Base-by-base conservation (phyloP, 2,888 invertebrate species). In the Polydrusus cervinus region DNA sequence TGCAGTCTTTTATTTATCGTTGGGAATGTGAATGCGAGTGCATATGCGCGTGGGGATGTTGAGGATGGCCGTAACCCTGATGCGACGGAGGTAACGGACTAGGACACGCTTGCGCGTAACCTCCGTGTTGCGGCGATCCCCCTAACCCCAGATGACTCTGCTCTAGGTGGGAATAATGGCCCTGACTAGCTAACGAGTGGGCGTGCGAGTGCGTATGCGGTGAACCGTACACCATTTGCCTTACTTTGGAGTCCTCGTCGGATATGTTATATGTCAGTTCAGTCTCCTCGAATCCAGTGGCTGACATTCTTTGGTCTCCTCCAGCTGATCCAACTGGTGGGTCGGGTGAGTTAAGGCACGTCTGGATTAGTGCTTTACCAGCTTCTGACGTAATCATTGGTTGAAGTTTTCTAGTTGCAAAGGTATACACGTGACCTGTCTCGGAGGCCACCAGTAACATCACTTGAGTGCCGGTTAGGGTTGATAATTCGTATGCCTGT, bases 351-450 rank as follows among this genome's bases (percentile, higher is more conserved):
- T 98, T 98, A 78, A 99, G 92, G 88, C 99, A 99, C 82, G 98
- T 98, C 90, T 99, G 99, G 85, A 99, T 99, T 82, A 99, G 91
- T 80, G 97, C 95, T 88, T 99, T 99, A 81, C 99, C 99, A 75
- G 95, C 95, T 87, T 96, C 95, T 81, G 98, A 98, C 61, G 98
- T 98, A 88, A 99, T 99, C 98, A 99, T 99, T 81, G 99, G 99
- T 88, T 98, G 98, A 69, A 99, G 91, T 88, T 98, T 98, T 82
- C 98, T 92, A 81, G 99, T 99, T 79, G 99, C 99, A 89, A 99
- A 99, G 78, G 99, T 99, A 90, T 99, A 99, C 84, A 99, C 99
- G 89, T 99, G 99, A 69, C 99, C 99, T 18, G 99, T 99, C 89
- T 98, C 99, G 79, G 97, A 98, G 77, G 99, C 99, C 80, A 99